phyloP scores from a whole-genome alignment of 35 echinoderm and acorn worm species.

The Amphiura filiformis region DNA sequence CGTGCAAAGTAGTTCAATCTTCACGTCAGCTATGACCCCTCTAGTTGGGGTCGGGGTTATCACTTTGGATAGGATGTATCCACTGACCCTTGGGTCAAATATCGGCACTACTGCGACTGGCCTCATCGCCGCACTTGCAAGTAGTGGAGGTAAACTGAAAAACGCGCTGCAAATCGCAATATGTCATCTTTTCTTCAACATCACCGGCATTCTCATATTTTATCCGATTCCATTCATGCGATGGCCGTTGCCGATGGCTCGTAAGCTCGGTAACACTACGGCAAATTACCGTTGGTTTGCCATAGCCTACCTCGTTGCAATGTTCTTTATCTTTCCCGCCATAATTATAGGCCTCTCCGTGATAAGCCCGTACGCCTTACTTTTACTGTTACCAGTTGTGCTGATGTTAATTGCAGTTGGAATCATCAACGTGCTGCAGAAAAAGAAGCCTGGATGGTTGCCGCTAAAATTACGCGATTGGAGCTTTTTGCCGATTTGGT shows the following conservation, averaged over 20 bases:
- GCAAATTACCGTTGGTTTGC: constrained; percentile 90
- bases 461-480: constrained; percentile 54
- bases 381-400: constrained; percentile 33
- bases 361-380: constrained; percentile 44
- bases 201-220: constrained; percentile 75
- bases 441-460: constrained; percentile 52
- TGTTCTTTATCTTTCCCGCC: constrained; percentile 72
- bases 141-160: constrained; percentile 57
- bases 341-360: constrained; percentile 45
- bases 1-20: constrained; percentile 95
- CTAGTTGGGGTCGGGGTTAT: constrained; percentile 93
- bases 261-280: constrained; percentile 63
- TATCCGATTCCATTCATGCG: constrained; percentile 73
- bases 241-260: constrained; percentile 49
- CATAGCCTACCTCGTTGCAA: constrained; percentile 54
- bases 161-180: constrained; percentile 66
- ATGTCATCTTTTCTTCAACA: constrained; percentile 84
- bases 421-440: constrained; percentile 79
- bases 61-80: constrained; percentile 78
- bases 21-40: constrained; percentile 89
- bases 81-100: constrained; percentile 77
- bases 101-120: constrained; percentile 82
- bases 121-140: constrained; percentile 67
- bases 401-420: constrained; percentile 38
- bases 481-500: constrained; percentile 63